Base-by-base conservation (phyloP, 2,797 vertebrate genomes). In the Phyllotis vaccarum region DNA sequence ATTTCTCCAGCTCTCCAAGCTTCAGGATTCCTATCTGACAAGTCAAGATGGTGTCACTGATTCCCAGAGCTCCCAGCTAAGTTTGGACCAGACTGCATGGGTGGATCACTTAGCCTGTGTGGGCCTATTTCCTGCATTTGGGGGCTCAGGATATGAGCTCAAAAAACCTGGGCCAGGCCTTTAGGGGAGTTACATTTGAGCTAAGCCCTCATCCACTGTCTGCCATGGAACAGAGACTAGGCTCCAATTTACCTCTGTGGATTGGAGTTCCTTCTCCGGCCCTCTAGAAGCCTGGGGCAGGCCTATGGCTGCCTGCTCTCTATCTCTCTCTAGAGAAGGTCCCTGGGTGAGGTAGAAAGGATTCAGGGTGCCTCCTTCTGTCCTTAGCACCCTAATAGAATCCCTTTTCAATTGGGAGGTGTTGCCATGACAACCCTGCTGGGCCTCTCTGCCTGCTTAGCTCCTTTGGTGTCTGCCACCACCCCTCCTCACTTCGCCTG, bases 51-150 rank as follows among this genome's bases (percentile, higher is more conserved):
- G 22, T 7, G 5, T 7, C 29, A 3, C 74, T 7, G 34, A 14
- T 14, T 49, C 37, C 81, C 16, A 5, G 58, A 43, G n/a, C 52
- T n/a, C 24, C 0, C 1, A 2, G 12, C 2, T 40, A 37, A 46
- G 86, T n/a, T 2, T 3, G 22, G 24, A 5, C 11, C 37, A 27
- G 60, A 66, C 75, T 37, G 1, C 17, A 34, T 8, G 12, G 52
- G 27, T 86, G 27, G n/a, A 11, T 60, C 27, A 22, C n/a, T 6
- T 19, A 46, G 37, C 31, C 60, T 66, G 24, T 3, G 58, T 10
- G 5, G 0, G 0, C 49, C 11, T 19, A 0, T 31, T 8, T 0
- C 37, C 8, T 0, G 14, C 14, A 16, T 3, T 3, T 24, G 1
- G 62, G 13, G 70, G 24, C 24, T 24, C 9, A 16, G 16, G 52